These are phyloP conservation scores for Eugnorisma glareosa DNA, from an alignment of 2,888 invertebrate genomes.

Conservation along the genomic window DNA sequence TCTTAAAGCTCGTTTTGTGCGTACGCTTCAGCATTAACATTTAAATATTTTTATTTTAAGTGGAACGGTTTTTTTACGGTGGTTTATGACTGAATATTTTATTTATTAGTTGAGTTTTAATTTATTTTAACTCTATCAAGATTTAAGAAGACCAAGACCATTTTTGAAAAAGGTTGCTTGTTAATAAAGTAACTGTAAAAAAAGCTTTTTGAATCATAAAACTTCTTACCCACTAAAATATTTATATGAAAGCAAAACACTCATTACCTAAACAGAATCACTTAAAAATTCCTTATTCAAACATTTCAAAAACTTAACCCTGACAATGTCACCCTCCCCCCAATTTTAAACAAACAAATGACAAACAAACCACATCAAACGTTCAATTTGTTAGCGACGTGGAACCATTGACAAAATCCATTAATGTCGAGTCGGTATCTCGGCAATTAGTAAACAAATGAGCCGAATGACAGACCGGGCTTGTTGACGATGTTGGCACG, in stretches of 20 bases:
- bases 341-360: conserved; percentile 51
- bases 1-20: no score
- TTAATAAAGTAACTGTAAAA: no score
- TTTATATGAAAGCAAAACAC: neutral
- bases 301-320: conserved; percentile 33
- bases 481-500: conserved; percentile 80
- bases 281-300: conserved; percentile 19
- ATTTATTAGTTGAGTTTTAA: conserved; percentile 21
- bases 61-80: conserved; percentile 17
- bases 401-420: conserved; percentile 89
- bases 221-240: no score
- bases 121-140: neutral
- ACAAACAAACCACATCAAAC: conserved; percentile 83
- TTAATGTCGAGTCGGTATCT: conserved; percentile 84
- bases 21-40: conserved; percentile 30
- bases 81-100: conserved; percentile 23
- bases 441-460: conserved; percentile 89
- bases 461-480: conserved; percentile 87
- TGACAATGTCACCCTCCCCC: conserved; percentile 46
- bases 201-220: no score
- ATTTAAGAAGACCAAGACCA: neutral
- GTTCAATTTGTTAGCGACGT: conserved; percentile 70
- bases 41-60: conserved; percentile 36
- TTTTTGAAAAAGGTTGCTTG: no score
- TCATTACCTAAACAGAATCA: conserved; percentile 31